Conservation (phyloP, 2,888 invertebrate genomes). For the Scaeva pyrastri region DNA sequence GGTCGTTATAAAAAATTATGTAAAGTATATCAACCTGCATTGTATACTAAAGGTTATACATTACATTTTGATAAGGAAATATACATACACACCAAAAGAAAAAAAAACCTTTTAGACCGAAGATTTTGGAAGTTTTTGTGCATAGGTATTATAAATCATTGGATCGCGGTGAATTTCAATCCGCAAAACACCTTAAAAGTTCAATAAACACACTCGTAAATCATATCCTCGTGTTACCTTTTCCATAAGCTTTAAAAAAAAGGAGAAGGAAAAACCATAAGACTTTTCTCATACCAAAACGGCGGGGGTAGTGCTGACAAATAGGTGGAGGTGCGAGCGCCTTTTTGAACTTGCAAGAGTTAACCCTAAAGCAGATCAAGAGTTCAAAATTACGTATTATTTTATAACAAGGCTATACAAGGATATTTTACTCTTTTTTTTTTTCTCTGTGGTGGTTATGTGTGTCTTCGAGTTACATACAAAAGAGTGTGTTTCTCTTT, state of each 20-base stretch:
- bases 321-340: not conserved
- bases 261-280: not conserved
- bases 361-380: slow-evolving; percentile 11
- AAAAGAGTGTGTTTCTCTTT: not conserved
- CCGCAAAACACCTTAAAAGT: not conserved
- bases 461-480: not conserved
- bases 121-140: not conserved
- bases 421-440: not conserved
- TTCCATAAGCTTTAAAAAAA: not conserved
- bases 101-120: not conserved
- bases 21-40: too few species aligned
- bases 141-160: not conserved
- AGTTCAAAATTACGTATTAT: slow-evolving; percentile 2
- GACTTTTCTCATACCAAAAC: not conserved
- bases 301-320: not conserved
- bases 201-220: slow-evolving; percentile 4
- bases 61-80: not conserved
- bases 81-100: not conserved
- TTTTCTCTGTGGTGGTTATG: too few species aligned
- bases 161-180: not conserved
- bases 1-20: not conserved
- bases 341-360: not conserved
- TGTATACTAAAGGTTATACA: too few species aligned
- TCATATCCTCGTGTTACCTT: slow-evolving; percentile 2
- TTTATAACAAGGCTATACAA: not conserved